These are phyloP conservation scores for Drosophila jambulina DNA, from an alignment of 1,140 invertebrate genomes.

Conservation along the genomic window DNA sequence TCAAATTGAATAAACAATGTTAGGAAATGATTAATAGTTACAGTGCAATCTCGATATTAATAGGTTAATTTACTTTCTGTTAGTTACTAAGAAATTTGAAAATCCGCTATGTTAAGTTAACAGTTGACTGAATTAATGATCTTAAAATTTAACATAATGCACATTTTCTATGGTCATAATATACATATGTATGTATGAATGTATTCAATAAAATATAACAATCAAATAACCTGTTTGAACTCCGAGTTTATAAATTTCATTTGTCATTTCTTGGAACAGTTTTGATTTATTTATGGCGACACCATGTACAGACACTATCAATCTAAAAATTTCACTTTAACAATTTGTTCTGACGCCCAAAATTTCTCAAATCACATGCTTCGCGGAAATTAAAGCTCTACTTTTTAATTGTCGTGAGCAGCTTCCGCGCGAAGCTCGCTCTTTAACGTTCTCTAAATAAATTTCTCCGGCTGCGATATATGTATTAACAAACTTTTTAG, in stretches of 20 bases:
- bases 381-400: constrained; percentile 20
- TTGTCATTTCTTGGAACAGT: background rate
- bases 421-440: constrained; percentile 48
- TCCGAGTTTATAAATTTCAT: rapidly evolving
- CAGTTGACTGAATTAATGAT: too few species aligned
- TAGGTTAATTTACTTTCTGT: too few species aligned
- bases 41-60: too few species aligned
- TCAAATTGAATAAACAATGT: background rate
- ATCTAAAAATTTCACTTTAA: background rate
- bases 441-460: background rate
- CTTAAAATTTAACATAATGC: too few species aligned
- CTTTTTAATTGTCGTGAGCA: constrained; percentile 38
- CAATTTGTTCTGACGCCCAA: constrained; percentile 9
- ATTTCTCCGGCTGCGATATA: background rate
- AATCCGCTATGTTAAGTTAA: too few species aligned
- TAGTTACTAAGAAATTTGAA: too few species aligned
- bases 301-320: background rate
- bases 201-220: background rate
- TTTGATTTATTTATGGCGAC: constrained; percentile 1
- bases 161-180: background rate
- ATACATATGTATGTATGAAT: background rate
- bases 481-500: background rate
- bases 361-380: constrained; percentile 47
- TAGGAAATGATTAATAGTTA: too few species aligned
- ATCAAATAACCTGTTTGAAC: background rate